These are phyloP conservation scores for Lepilemur ruficaudatus DNA, from an alignment of 2,797 vertebrate species.

Conservation along the genomic window DNA sequence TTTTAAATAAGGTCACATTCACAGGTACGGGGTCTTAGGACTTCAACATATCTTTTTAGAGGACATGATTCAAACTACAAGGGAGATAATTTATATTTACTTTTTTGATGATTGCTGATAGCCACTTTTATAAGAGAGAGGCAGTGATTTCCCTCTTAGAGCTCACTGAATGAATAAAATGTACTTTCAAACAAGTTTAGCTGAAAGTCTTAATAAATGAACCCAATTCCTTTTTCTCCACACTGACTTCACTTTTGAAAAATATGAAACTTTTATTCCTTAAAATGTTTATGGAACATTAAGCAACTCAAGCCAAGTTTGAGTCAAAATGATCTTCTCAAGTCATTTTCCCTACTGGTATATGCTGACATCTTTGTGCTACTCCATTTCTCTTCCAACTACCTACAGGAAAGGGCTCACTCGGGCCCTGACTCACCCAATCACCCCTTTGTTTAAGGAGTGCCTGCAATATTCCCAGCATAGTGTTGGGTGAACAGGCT, in stretches of 20 bases:
- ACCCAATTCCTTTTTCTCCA: background rate
- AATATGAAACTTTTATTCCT: background rate
- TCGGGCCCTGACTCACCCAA: background rate
- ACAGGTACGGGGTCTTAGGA: background rate
- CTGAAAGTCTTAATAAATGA: background rate
- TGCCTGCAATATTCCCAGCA: background rate
- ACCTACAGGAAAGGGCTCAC: background rate
- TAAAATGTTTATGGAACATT: background rate
- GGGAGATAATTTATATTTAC: background rate
- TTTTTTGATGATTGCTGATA: background rate
- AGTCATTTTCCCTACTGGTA: background rate
- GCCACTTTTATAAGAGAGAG: background rate
- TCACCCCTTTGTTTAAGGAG: background rate
- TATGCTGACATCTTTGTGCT: background rate
- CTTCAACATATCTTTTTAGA: background rate
- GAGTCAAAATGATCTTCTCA: background rate
- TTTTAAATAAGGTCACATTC: background rate
- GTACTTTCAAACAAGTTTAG: background rate
- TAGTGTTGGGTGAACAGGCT: background rate
- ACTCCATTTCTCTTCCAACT: background rate
- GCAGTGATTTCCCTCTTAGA: background rate
- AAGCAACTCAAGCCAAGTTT: background rate
- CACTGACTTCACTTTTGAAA: background rate
- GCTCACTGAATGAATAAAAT: background rate
- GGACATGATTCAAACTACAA: background rate